phyloP scores from a whole-genome alignment of 1,140 invertebrate species.

The Atta colombica region DNA sequence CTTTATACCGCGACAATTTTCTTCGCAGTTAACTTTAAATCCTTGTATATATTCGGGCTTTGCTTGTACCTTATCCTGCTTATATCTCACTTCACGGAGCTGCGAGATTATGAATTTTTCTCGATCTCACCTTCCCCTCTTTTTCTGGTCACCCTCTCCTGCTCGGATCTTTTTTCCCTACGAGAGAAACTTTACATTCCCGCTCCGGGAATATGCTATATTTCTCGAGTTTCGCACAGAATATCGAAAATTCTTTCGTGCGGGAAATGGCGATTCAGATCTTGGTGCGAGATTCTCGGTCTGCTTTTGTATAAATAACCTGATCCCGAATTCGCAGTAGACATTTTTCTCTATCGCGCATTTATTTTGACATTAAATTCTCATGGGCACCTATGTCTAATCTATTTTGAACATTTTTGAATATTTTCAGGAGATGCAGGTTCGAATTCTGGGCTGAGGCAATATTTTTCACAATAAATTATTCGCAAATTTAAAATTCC shows the following conservation, averaged over 20 bases:
- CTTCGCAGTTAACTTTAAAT: conserved; percentile 56
- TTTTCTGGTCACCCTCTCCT: not conserved
- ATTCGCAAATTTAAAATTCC: too few relatives aligned
- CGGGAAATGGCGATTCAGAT: conserved; percentile 45
- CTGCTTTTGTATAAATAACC: conserved; percentile 40
- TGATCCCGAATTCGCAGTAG: conserved; percentile 23
- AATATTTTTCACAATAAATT: too few relatives aligned
- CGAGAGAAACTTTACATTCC: conserved; percentile 47
- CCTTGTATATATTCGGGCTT: conserved; percentile 53
- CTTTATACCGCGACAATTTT: conserved; percentile 35
- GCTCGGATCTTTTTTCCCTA: not conserved
- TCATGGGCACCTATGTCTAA: not conserved
- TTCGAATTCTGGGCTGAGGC: too few relatives aligned
- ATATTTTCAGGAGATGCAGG: too few relatives aligned
- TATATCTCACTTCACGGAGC: conserved; percentile 51
- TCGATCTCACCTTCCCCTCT: conserved; percentile 19
- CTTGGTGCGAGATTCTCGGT: conserved; percentile 1
- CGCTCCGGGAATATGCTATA: conserved; percentile 49
- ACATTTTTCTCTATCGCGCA: not conserved
- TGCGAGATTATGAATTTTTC: conserved; percentile 63
- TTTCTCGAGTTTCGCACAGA: conserved; percentile 44
- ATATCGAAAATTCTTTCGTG: conserved; percentile 49
- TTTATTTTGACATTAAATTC: conserved; percentile 35
- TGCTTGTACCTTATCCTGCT: conserved; percentile 39
- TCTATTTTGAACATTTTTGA: not conserved